Evolutionary conservation across 1,140 invertebrate species (phyloP).

Genomic region (Steinernema feltiae): DNA sequence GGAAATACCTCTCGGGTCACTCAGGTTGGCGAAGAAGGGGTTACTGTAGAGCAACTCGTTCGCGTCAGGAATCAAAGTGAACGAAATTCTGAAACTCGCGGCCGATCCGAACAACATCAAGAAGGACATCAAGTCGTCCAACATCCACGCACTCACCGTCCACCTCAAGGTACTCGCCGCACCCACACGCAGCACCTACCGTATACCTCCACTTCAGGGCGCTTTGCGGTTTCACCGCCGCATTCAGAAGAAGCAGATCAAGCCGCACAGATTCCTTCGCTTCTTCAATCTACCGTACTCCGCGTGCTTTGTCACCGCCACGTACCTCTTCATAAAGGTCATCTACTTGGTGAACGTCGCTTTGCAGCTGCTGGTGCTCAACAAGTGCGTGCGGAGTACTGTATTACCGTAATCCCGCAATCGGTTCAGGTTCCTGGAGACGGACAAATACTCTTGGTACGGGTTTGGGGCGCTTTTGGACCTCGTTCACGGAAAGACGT

Average conservation of each 20-base stretch:
- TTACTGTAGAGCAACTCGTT: conserved; percentile 18
- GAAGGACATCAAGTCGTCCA: conserved; percentile 39
- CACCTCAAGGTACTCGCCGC: conserved; percentile 36
- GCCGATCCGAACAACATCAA: conserved; percentile 42
- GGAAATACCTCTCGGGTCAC: conserved; percentile 52
- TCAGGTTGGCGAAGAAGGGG: conserved; percentile 33
- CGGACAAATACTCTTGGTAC: conserved; percentile 33
- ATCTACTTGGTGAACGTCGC: conserved; percentile 35
- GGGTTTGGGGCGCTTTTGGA: conserved; percentile 35
- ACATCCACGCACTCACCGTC: conserved; percentile 34
- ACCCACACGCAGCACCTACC: no score
- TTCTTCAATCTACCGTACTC: conserved; percentile 42
- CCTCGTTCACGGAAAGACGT: conserved; percentile 30
- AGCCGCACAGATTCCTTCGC: conserved; percentile 32
- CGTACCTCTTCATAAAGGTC: conserved; percentile 35
- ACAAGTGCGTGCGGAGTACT: conserved; percentile 20
- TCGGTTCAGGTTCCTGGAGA: conserved; percentile 55
- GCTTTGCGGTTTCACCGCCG: conserved; percentile 36
- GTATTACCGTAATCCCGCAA: conserved; percentile 54
- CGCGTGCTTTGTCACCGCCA: conserved; percentile 34
- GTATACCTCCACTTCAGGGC: no score
- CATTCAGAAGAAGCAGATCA: conserved; percentile 40
- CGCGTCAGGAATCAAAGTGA: conserved; percentile 36
- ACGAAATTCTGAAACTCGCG: conserved; percentile 37
- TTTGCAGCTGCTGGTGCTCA: conserved; percentile 36